Conservation (phyloP, 2,113 vertebrate genomes). For the Phodopus roborovskii region DNA sequence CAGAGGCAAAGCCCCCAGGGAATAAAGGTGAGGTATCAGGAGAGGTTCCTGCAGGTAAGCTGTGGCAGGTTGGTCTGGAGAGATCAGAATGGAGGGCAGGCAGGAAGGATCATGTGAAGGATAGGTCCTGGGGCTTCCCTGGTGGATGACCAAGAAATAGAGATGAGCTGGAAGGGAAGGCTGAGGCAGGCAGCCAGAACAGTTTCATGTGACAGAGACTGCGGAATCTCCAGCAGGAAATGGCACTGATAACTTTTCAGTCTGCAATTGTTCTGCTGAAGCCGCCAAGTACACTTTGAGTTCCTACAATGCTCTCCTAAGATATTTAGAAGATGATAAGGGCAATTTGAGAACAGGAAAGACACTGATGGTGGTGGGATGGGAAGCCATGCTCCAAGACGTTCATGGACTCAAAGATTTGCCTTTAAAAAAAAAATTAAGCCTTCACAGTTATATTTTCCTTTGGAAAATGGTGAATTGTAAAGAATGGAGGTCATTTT, state of each 20-base stretch:
- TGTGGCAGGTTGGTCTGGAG: neutral
- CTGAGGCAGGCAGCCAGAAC: neutral
- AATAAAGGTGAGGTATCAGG: no score
- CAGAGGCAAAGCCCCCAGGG: neutral
- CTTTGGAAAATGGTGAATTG: neutral
- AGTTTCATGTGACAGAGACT: neutral
- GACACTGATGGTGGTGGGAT: neutral
- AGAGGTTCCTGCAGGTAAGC: neutral
- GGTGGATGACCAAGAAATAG: no score
- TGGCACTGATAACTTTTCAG: neutral
- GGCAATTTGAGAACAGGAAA: neutral
- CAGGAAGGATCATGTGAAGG: no score
- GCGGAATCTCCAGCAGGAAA: neutral
- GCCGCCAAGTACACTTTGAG: neutral
- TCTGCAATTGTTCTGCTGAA: slow-evolving; percentile 1
- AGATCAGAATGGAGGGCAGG: neutral
- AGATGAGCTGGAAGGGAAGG: neutral
- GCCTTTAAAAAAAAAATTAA: neutral
- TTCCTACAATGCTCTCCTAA: slow-evolving; percentile 2
- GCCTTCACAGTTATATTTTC: neutral
- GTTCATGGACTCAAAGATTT: neutral
- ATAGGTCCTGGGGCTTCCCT: neutral
- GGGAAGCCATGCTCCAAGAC: neutral
- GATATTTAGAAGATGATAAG: neutral
- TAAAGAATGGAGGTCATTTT: neutral